phyloP scores from a whole-genome alignment of 2,113 vertebrate species.

The Thinocorus orbignyianus region DNA sequence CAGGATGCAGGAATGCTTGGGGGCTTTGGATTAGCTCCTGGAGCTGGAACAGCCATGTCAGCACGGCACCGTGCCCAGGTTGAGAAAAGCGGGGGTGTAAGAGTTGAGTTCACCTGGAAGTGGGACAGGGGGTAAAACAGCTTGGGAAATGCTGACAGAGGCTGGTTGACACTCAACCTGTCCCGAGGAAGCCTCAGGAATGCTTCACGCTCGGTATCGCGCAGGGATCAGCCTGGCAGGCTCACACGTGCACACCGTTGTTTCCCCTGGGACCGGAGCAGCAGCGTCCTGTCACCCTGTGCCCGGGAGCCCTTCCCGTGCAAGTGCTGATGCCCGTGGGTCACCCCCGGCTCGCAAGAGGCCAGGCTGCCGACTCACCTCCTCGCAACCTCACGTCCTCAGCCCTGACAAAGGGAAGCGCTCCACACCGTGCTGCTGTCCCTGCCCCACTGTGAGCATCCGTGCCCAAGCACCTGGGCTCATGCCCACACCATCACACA shows the following conservation, averaged over 20 bases:
- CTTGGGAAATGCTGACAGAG: slow-evolving; percentile 63
- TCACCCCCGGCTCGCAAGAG: neutral
- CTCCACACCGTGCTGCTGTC: fast-evolving
- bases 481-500: fast-evolving
- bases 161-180: slow-evolving; percentile 28
- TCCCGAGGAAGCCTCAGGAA: slow-evolving; percentile 48
- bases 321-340: neutral
- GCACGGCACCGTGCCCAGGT: slow-evolving; percentile 50
- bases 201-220: neutral
- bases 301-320: neutral
- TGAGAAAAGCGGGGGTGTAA: slow-evolving; percentile 57
- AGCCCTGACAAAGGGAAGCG: neutral
- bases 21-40: slow-evolving; percentile 46
- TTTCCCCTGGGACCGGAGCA: neutral
- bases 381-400: neutral
- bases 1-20: slow-evolving; percentile 32
- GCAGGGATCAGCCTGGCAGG: slow-evolving; percentile 49
- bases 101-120: slow-evolving; percentile 55
- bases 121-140: slow-evolving; percentile 59
- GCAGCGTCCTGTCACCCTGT: neutral
- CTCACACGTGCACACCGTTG: neutral
- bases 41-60: slow-evolving; percentile 17
- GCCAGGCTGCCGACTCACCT: neutral
- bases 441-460: fast-evolving
- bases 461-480: fast-evolving